Base-by-base conservation (phyloP, 2,888 invertebrate species). In the Sclerodermus sp. region DNA sequence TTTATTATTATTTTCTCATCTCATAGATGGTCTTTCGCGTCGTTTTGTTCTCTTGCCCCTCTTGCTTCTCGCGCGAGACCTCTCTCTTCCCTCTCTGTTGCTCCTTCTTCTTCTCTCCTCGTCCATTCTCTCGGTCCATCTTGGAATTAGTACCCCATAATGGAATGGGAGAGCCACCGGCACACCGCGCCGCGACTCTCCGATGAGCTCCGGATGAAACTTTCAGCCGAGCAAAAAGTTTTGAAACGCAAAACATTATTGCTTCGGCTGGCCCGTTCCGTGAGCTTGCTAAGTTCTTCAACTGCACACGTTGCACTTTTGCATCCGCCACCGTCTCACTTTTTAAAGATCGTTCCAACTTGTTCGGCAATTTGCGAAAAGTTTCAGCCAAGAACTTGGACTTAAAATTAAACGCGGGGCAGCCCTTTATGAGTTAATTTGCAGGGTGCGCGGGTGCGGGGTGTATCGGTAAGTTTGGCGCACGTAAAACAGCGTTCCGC, bases 1-100 rank as follows among this genome's bases (percentile, higher is more conserved):
- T 76, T 76, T 73, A 76, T 76, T 76, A 76, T 76, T 76, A 76
- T 76, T 76, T 75, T 75, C 74, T 75, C 75, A 74, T 76, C 74
- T 74, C 74, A 73, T 73, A 74, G 75, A 74, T 71, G 68, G 68
- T 70, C 64, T 67, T 70, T 65, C 62, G 62, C 62, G 60, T 74
- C 68, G 66, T 70, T 73, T 73, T 68, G 66, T 67, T 65, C 58
- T 58, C 58, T 57, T 45, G 54, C 59, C 57, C 55, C 57, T 54
- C 48, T 42, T 52, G 57, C 50, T 59, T 45, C 37, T 51, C 39
- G 36, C 13, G 30, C 10, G 4, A 12, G 34, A 34, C 12, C 6
- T 34, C 34, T 45, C 51, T 41, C 41, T 30, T 42, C 41, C 44
- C 31, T 38, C 43, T 46, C 16, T 50, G 52, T 49, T 54, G 47